Base-by-base conservation (phyloP, 2,797 vertebrate species). In the Bradypodion pumilum region DNA sequence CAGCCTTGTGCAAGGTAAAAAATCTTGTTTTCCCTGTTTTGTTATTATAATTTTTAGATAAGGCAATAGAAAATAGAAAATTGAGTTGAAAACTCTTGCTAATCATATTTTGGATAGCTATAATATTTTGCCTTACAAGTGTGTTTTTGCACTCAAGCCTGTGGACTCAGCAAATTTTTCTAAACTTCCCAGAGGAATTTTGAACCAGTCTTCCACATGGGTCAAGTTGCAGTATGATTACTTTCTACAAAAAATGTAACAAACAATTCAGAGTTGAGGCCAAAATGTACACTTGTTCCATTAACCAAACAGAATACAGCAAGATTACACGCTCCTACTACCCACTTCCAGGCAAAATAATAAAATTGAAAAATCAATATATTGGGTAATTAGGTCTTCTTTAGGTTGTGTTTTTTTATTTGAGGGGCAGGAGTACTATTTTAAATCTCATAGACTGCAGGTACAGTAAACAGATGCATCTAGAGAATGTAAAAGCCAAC, bases 171-270 rank as follows among this genome's bases (percentile, higher is more conserved):
- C 72, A 80, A 75, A 69, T 75, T 72, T 60, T 69, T 46, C 49
- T 69, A 60, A 83, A 83, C 44, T 85, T 80, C 63, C 16, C 62
- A 9, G 2, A 75, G 46, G 62, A 80, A 74, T 85, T 35, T 66
- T 74, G 56, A 66, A 78, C 16, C 27, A 52, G 29, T 1, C 44
- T 74, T 66, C 70, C 29, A 80, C 73, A 74, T 85, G 13, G 49
- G 70, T 74, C 56, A 68, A 80, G 70, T 60, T 80, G 29, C 70
- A 69, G 78, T 59, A 10, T 85, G 78, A 80, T 75, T 44, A 69
- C 63, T 80, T 80, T 23, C 78, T n/a, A n/a, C n/a, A n/a, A 85
- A 80, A 46, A 60, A n/a, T 74, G 29, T n/a, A 80, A 68, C 78
- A 85, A 80, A 85, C 13, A 46, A 74, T 59, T 80, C 70, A 85